Evolutionary conservation across 2,888 invertebrate species (phyloP), one percentile per base, ranked within the genome.

Genomic region (Nebria salina): DNA sequence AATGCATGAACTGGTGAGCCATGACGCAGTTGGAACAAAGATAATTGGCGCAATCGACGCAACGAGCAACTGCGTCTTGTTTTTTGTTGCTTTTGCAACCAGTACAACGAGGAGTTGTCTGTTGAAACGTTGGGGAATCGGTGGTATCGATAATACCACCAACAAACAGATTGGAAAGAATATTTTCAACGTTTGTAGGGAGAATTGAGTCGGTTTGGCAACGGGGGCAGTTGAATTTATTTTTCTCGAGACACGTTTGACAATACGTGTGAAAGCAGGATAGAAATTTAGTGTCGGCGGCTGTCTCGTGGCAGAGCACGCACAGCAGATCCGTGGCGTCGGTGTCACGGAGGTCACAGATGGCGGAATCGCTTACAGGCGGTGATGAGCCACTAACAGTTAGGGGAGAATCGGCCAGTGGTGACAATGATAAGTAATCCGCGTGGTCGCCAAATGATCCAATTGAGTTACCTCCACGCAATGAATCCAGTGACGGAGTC

Each of bases 1-100:
- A 98, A 89, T 98, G 98, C 98, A 99, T 98, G 89, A 96, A 98
- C 90, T 98, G 97, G 90, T 99, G 99, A 83, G 98, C 98, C 94
- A 98, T 98, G 86, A 97, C 97, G 93, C 99, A 99, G 89, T 98
- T 97, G 82, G 96, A 94, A 90, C 99, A 99, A 85, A 99, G 93
- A 88, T 96, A 97, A 88, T 97, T 97, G 87, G 96, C 96, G 90
- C 99, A 99, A 89, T 98, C 98, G 87, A 97, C 95, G 90, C 98
- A 98, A 88, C 97, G 95, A 83, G 98, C 98, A 82, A 98, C 96
- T 74, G 98, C 98, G 93, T 95, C 95, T 25, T 96, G 94, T 89
- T 97, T 96, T 88, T 96, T 96, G 85, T 96, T 96, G 85, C 96
- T 96, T 90, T 98, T 98, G 92, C 99, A 99, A 87, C 97, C 98